These are phyloP conservation scores for Lasaia peninsularis DNA, from an alignment of 1,140 invertebrate species.

Conservation along the genomic window DNA sequence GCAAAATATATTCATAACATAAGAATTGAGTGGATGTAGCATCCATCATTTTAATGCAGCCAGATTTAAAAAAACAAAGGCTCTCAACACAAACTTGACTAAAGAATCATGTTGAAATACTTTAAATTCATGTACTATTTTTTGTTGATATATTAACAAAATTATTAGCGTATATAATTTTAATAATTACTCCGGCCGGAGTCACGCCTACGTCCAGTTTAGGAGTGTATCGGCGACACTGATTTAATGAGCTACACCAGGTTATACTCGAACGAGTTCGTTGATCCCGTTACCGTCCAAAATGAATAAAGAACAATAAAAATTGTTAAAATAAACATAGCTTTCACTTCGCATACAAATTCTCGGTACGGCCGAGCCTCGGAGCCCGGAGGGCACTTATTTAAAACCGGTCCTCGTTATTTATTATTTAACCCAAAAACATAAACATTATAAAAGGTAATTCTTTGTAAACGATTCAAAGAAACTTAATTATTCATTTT, in stretches of 20 bases:
- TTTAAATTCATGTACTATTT: too few relatives aligned
- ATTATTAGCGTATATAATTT: too few relatives aligned
- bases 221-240: not conserved
- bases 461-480: not conserved
- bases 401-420: not conserved
- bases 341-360: constrained; percentile 8
- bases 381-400: not conserved
- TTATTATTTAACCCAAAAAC: not conserved
- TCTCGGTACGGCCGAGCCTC: not conserved
- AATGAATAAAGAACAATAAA: constrained; percentile 12
- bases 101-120: too few relatives aligned
- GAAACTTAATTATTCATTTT: not conserved
- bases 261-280: constrained; percentile 1
- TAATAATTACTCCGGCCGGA: not conserved
- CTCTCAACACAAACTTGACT: too few relatives aligned
- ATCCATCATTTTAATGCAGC: too few relatives aligned
- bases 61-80: too few relatives aligned
- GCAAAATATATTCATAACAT: too few relatives aligned
- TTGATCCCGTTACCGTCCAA: constrained; percentile 3
- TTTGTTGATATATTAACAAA: too few relatives aligned
- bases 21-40: too few relatives aligned
- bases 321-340: constrained; percentile 1
- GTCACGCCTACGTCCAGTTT: not conserved
- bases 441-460: constrained; percentile 6
- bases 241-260: not conserved